Conservation (phyloP, 2,113 vertebrate genomes). For the Clarias batrachus region DNA sequence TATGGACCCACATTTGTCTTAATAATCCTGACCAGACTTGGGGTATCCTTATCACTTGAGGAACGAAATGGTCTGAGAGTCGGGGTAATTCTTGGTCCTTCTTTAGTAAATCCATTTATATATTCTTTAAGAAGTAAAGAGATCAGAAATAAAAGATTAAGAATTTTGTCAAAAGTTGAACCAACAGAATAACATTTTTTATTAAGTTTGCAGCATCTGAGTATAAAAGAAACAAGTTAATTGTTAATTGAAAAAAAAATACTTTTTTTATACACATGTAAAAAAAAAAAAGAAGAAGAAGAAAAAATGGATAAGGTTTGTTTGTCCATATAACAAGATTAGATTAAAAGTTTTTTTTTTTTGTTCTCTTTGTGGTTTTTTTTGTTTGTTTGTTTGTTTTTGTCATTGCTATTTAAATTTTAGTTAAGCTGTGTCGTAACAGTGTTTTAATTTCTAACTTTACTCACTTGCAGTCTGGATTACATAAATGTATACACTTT, state of each 20-base stretch:
- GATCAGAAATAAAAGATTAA: slow-evolving; percentile 40
- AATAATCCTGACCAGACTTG: slow-evolving; percentile 47
- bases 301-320: not conserved
- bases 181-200: not conserved
- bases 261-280: too few species aligned
- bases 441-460: not conserved
- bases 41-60: slow-evolving; percentile 46
- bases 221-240: not conserved
- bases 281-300: too few species aligned
- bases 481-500: too few species aligned
- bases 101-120: slow-evolving; percentile 57
- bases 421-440: not conserved
- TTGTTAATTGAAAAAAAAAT: too few species aligned
- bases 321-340: not conserved
- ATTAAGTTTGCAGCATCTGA: not conserved
- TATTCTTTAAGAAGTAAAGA: slow-evolving; percentile 53
- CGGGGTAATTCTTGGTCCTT: slow-evolving; percentile 24
- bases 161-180: slow-evolving; percentile 1
- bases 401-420: not conserved
- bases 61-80: slow-evolving; percentile 38
- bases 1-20: slow-evolving; percentile 41
- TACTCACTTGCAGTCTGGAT: not conserved
- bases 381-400: not conserved
- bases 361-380: not conserved
- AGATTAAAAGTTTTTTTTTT: not conserved